Evolutionary conservation across 2,113 vertebrate species (phyloP).

Genomic region (Gobius niger): DNA sequence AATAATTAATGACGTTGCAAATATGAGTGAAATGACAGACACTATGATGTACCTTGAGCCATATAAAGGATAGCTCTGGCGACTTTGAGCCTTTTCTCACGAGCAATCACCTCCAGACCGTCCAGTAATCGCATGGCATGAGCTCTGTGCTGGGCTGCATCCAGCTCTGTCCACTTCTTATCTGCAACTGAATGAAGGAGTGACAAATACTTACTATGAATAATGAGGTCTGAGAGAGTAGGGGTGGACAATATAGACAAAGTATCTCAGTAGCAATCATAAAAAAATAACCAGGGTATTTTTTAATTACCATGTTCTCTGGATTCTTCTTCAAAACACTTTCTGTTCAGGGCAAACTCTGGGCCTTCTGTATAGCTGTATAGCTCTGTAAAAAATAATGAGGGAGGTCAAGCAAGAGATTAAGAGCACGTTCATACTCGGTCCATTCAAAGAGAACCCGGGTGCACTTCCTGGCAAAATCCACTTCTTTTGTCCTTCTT

Average conservation of each 20-base stretch:
- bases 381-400: conserved; percentile 78
- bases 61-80: conserved; percentile 94
- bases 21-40: background rate
- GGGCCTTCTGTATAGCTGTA: conserved; percentile 98
- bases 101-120: conserved; percentile 88
- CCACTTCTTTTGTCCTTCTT: too few relatives aligned
- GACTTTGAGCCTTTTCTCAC: conserved; percentile 89
- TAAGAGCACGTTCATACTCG: background rate
- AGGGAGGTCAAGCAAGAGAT: background rate
- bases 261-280: too few relatives aligned
- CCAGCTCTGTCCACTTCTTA: conserved; percentile 88
- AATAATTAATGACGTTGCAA: background rate
- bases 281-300: too few relatives aligned
- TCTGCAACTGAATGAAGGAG: conserved; percentile 78
- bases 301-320: conserved; percentile 80
- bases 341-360: conserved; percentile 91
- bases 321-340: conserved; percentile 97
- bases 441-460: too few relatives aligned
- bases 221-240: too few relatives aligned
- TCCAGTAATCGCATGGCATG: conserved; percentile 94
- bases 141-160: conserved; percentile 84
- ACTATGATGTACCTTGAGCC: conserved; percentile 84
- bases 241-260: too few relatives aligned
- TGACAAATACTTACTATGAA: background rate
- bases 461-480: too few relatives aligned